These are phyloP conservation scores for Chlamydotis undulata DNA, from an alignment of 2,113 vertebrate species.

Conservation along the genomic window DNA sequence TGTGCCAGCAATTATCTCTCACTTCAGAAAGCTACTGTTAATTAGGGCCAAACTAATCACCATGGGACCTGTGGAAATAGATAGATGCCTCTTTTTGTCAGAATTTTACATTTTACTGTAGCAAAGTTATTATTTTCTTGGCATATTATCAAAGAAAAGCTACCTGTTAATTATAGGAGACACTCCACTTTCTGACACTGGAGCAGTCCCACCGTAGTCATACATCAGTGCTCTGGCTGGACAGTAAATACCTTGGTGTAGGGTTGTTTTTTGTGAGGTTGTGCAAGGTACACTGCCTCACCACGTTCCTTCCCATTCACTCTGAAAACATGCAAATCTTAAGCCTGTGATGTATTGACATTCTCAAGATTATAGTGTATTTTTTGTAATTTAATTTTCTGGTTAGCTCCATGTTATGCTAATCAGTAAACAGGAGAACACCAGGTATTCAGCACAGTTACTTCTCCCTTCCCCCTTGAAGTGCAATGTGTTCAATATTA, in stretches of 20 bases:
- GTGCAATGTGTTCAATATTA: not conserved
- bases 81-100: slow-evolving; percentile 68
- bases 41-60: slow-evolving; percentile 75
- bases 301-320: not conserved
- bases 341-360: not conserved
- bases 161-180: slow-evolving; percentile 67
- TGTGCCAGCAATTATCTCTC: slow-evolving; percentile 78
- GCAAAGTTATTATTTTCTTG: slow-evolving; percentile 76
- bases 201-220: not conserved
- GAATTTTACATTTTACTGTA: slow-evolving; percentile 64
- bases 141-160: slow-evolving; percentile 58
- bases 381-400: not conserved
- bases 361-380: not conserved
- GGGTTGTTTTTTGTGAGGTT: not conserved
- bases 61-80: slow-evolving; percentile 64
- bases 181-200: slow-evolving; percentile 12
- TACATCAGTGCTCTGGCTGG: not conserved
- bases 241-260: not conserved
- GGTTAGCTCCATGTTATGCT: not conserved
- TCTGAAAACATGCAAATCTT: not conserved
- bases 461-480: not conserved
- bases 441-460: not conserved
- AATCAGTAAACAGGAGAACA: not conserved
- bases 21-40: slow-evolving; percentile 72
- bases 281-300: not conserved